These are phyloP conservation scores for Ophiothrix spiculata DNA, from an alignment of 35 echinoderm and acorn worm species.

Conservation along the genomic window DNA sequence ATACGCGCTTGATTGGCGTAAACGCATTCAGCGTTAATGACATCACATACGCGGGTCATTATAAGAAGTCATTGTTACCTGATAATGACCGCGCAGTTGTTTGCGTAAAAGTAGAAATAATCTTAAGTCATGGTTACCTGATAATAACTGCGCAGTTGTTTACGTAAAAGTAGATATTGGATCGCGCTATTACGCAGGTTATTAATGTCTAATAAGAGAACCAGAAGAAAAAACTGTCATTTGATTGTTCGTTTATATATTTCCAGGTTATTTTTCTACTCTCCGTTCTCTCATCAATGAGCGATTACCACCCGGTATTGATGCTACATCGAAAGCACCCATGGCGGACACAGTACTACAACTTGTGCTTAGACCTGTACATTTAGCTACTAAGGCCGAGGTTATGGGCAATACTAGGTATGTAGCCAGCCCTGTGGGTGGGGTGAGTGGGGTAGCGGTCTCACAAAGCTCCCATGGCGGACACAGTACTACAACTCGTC, in stretches of 20 bases:
- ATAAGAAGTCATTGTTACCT: no score
- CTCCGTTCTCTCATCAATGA: constrained; percentile 46
- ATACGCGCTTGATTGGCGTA: no score
- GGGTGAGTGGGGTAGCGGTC: no score
- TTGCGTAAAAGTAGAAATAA: no score
- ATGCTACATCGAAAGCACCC: constrained; percentile 18
- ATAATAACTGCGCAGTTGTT: no score
- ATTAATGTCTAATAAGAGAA: not conserved
- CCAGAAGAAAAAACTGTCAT: not conserved
- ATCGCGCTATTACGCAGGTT: no score
- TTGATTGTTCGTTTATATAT: not conserved
- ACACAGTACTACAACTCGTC: constrained; percentile 49
- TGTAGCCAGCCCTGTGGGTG: not conserved
- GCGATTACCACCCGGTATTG: constrained; percentile 65
- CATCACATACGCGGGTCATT: no score
- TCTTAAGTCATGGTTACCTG: no score
- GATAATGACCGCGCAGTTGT: no score
- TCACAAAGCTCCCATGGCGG: constrained; percentile 41
- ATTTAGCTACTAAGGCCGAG: not conserved
- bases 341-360: constrained; percentile 57
- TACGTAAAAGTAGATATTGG: no score
- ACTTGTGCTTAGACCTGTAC: constrained; percentile 51
- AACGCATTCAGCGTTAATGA: no score
- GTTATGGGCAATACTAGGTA: constrained; percentile 9
- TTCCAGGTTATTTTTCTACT: constrained; percentile 58